Percentiles rank a stretch among this genome's conserved stretches.
phyloP scores from a whole-genome alignment of 2,888 invertebrate species.

The Hypomecis punctinalis region DNA sequence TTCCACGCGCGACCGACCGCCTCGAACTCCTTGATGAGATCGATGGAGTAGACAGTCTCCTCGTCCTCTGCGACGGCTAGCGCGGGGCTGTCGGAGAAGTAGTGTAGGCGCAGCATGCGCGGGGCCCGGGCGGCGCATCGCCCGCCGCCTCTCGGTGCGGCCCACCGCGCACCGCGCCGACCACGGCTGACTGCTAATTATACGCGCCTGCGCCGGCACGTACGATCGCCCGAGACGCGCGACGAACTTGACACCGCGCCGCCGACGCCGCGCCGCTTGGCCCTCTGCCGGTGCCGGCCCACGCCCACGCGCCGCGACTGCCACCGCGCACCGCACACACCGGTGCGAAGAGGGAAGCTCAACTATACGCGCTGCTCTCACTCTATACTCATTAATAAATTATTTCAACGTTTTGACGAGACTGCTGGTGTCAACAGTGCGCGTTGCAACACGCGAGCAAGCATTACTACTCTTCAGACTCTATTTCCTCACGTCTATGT shows the following conservation, averaged over 20 bases:
- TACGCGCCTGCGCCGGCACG: slow-evolving; percentile 59
- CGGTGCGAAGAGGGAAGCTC: slow-evolving; percentile 49
- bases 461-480: background rate
- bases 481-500: background rate
- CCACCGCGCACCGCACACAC: too few relatives aligned
- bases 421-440: too few relatives aligned
- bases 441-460: background rate
- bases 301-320: slow-evolving; percentile 38
- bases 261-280: slow-evolving; percentile 58
- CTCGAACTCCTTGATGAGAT: slow-evolving; percentile 95
- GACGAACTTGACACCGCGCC: slow-evolving; percentile 50
- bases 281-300: slow-evolving; percentile 56
- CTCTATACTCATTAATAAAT: slow-evolving; percentile 1
- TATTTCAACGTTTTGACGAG: background rate
- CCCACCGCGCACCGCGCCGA: slow-evolving; percentile 79
- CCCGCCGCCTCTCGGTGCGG: slow-evolving; percentile 77
- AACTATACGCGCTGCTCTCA: slow-evolving; percentile 44
- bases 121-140: slow-evolving; percentile 79
- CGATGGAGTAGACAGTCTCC: slow-evolving; percentile 89
- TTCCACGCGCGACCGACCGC: slow-evolving; percentile 91
- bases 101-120: slow-evolving; percentile 93
- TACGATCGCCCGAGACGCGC: slow-evolving; percentile 44
- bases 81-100: slow-evolving; percentile 92
- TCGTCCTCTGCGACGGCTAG: slow-evolving; percentile 86
- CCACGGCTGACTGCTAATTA: slow-evolving; percentile 83